Conservation (phyloP, 2,888 invertebrate genomes). For the Agrotis segetum region DNA sequence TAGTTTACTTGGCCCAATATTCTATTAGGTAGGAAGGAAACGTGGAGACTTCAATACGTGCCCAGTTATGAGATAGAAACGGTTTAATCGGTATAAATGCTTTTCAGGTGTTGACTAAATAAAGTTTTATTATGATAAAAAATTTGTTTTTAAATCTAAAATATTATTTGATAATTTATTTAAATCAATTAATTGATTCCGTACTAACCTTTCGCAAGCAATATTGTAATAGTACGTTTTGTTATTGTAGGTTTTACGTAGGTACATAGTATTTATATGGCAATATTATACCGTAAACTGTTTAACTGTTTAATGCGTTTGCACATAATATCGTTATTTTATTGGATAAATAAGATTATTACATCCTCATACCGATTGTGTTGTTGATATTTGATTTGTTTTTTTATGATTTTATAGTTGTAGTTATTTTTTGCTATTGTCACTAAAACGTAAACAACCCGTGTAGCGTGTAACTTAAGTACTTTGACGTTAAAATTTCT, state of each 20-base stretch:
- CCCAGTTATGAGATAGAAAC: too few species aligned
- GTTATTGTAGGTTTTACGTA: slow-evolving; percentile 21
- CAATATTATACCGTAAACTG: slow-evolving; percentile 25
- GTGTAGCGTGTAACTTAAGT: too few species aligned
- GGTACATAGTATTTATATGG: slow-evolving; percentile 21
- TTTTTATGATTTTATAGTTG: background rate
- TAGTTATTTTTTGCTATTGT: too few species aligned
- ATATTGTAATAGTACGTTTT: background rate
- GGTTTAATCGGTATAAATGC: too few species aligned
- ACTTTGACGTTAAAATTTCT: too few species aligned
- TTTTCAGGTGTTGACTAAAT: too few species aligned
- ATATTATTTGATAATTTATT: slow-evolving; percentile 11
- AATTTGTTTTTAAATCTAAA: background rate
- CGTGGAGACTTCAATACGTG: too few species aligned
- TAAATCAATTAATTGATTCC: background rate
- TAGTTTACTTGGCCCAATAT: too few species aligned
- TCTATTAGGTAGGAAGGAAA: too few species aligned
- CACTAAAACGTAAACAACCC: too few species aligned
- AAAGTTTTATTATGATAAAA: too few species aligned
- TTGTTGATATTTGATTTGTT: slow-evolving; percentile 12
- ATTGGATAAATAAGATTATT: slow-evolving; percentile 43
- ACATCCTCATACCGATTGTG: slow-evolving; percentile 38
- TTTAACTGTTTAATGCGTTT: slow-evolving; percentile 20
- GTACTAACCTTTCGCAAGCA: slow-evolving; percentile 42
- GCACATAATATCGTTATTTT: slow-evolving; percentile 28